Evolutionary conservation across 2,113 vertebrate genomes (phyloP).

Genomic region (Pristiophorus japonicus): DNA sequence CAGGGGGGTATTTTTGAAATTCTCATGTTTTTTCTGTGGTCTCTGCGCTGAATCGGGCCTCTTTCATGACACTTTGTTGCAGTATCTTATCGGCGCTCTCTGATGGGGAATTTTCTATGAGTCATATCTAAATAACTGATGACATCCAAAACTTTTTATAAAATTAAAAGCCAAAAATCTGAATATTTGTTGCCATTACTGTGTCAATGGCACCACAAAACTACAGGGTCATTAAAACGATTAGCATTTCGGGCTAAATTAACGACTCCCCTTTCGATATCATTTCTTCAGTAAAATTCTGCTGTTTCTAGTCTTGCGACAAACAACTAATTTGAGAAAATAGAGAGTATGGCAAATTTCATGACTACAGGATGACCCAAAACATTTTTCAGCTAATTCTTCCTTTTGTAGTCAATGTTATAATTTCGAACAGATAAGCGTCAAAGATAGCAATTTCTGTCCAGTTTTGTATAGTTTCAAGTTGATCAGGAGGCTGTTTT

Average conservation of each 20-base stretch:
- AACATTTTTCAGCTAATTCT: too few species aligned
- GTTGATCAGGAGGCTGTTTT: neutral
- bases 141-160: neutral
- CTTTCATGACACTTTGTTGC: neutral
- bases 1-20: neutral
- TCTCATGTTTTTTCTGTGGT: neutral
- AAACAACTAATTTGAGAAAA: too few species aligned
- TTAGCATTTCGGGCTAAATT: too few species aligned
- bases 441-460: too few species aligned
- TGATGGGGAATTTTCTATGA: neutral
- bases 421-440: too few species aligned
- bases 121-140: neutral
- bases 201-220: neutral
- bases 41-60: neutral
- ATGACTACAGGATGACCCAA: too few species aligned
- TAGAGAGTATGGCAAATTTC: too few species aligned
- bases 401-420: too few species aligned
- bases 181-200: neutral
- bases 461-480: too few species aligned
- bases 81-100: neutral
- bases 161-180: neutral
- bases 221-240: neutral
- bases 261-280: too few species aligned
- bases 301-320: too few species aligned
- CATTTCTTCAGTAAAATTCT: too few species aligned